Conservation (phyloP, 2,888 invertebrate species). For the Acleris emargana region DNA sequence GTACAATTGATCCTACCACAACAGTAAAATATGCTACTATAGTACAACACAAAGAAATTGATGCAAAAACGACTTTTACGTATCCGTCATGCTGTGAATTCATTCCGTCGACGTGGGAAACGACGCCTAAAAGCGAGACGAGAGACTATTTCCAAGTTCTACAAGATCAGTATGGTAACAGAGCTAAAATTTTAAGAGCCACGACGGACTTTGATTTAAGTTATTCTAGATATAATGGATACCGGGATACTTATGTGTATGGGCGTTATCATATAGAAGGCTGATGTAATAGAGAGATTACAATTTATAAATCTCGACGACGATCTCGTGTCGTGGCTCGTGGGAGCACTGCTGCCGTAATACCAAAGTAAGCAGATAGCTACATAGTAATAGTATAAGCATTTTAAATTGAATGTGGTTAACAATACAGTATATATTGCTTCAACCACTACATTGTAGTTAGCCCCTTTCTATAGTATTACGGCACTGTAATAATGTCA, state of each 20-base stretch:
- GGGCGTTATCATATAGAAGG: conserved; percentile 50
- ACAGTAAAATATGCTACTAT: conserved; percentile 5
- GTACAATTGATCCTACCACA: conserved; percentile 2
- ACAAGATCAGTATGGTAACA: conserved; percentile 57
- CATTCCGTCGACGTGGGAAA: conserved; percentile 67
- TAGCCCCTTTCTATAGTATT: no score
- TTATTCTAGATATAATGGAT: conserved; percentile 4
- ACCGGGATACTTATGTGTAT: conserved; percentile 45
- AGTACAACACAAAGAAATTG: conserved; percentile 3
- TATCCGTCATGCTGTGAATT: conserved; percentile 54
- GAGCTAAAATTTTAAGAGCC: conserved; percentile 52
- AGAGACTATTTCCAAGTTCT: conserved; percentile 70
- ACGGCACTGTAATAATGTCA: conserved; percentile 38
- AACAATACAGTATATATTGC: no score
- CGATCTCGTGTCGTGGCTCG: conserved; percentile 21
- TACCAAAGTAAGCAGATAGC: no score
- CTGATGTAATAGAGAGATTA: conserved; percentile 16
- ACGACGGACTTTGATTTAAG: conserved; percentile 57
- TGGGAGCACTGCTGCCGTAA: conserved; percentile 14
- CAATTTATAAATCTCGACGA: conserved; percentile 13
- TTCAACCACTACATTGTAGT: no score
- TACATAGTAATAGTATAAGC: no score
- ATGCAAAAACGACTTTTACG: conserved; percentile 29
- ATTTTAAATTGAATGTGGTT: no score
- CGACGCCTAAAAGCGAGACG: conserved; percentile 62